Percentiles rank a stretch among this genome's conserved stretches.
phyloP scores from a whole-genome alignment of 2,113 vertebrate species.

The Phrynosoma platyrhinos region DNA sequence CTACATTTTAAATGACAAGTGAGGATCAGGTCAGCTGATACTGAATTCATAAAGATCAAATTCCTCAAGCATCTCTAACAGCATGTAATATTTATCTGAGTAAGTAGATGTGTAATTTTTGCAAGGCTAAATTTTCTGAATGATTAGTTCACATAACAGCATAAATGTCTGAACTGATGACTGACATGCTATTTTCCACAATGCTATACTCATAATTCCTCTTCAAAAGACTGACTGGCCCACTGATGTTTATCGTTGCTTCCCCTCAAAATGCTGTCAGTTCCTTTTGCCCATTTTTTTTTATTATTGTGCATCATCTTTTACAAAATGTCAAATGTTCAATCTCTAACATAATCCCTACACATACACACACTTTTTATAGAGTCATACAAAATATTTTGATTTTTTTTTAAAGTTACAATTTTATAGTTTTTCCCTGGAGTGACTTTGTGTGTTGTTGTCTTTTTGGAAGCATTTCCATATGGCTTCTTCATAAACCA shows the following conservation, averaged over 20 bases:
- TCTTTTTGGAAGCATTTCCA: too few relatives aligned
- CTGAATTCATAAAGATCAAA: neutral
- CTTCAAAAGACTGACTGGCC: neutral
- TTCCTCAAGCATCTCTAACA: neutral
- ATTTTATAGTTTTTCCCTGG: too few relatives aligned
- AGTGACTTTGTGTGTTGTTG: too few relatives aligned
- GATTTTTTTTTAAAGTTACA: too few relatives aligned
- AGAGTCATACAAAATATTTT: too few relatives aligned
- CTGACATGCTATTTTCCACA: neutral
- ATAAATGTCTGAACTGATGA: neutral
- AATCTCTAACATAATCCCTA: too few relatives aligned
- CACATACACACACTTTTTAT: too few relatives aligned
- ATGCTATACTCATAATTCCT: neutral
- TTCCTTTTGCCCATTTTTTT: neutral
- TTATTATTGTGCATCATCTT: neutral
- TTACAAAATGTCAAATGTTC: too few relatives aligned
- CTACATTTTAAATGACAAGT: neutral
- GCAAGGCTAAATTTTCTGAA: conserved; percentile 6
- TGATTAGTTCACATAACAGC: neutral
- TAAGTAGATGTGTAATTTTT: neutral
- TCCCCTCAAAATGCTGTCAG: too few relatives aligned
- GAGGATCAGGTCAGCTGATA: neutral
- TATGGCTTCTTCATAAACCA: too few relatives aligned
- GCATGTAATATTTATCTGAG: neutral
- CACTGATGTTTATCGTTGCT: neutral